Evolutionary conservation across 2,888 invertebrate genomes (phyloP).

Genomic region (Noctua janthina): DNA sequence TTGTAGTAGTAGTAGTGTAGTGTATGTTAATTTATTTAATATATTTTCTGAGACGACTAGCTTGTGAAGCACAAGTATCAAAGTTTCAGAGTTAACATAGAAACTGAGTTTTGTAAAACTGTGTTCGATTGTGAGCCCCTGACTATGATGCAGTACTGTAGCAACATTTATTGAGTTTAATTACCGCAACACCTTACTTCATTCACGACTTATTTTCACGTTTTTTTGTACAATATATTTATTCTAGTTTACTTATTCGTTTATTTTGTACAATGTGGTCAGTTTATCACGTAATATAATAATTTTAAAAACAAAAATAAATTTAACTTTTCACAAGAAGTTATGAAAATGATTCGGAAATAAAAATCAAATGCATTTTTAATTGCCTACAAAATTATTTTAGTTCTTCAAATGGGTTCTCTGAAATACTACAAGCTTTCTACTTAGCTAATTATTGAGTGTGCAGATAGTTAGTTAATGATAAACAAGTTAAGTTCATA

Average conservation of each 20-base stretch:
- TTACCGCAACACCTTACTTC: conserved; percentile 71
- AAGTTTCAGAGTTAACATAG: not conserved
- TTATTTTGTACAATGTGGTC: not conserved
- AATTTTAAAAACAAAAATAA: too few species aligned
- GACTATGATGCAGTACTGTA: conserved; percentile 72
- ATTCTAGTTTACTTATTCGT: not conserved
- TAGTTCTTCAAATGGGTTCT: not conserved
- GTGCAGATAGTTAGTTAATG: conserved; percentile 31
- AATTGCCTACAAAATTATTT: not conserved
- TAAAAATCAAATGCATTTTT: not conserved
- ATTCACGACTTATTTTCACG: conserved; percentile 58
- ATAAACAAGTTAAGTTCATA: conserved; percentile 42
- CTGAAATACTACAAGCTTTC: conserved; percentile 3
- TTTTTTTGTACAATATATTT: conserved; percentile 37
- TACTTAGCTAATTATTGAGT: conserved; percentile 39
- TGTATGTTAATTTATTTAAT: too few species aligned
- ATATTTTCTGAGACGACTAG: not conserved
- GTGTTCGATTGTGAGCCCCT: conserved; percentile 67
- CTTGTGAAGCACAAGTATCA: not conserved
- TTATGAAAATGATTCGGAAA: not conserved
- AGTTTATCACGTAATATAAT: too few species aligned
- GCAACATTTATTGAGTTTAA: conserved; percentile 75
- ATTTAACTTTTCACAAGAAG: not conserved
- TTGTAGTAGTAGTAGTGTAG: too few species aligned
- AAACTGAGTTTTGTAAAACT: not conserved